Evolutionary conservation across 2,888 invertebrate species (phyloP), one percentile per base, ranked within the genome.

Genomic region (Campaea margaritaria): DNA sequence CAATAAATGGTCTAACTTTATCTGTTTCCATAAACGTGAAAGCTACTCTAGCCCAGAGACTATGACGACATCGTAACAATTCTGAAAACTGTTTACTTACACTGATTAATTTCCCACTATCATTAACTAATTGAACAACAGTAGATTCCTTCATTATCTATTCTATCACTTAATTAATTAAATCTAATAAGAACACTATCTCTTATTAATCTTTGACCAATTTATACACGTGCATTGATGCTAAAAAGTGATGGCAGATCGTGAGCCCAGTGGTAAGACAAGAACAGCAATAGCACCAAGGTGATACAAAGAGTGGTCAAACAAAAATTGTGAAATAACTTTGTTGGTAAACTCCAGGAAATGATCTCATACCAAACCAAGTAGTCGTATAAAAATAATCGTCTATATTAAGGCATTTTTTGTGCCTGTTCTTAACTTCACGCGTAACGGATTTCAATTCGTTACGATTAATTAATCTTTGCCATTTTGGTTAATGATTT

Each of bases 191-290:
- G 8, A 45, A n/a, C 39, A 53, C 53, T 45, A 59, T 59, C 44
- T 46, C 42, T 54, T 28, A 15, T 34, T 81, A 76, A 73, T 88
- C 88, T 83, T 79, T 89, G 88, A 21, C 59, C 65, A 27, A 60
- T 79, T 79, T 77, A 74, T 82, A 81, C 89, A 89, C 87, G 89
- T 87, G 87, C 82, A 81, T 71, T 64, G 69, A 74, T 84, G 67
- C 67, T 82, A 85, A 79, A 85, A 55, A 74, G 74, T 65, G 69
- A 54, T 75, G 84, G 78, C 78, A 78, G 74, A 69, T 61, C 58
- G 31, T 43, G 58, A 74, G 75, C 64, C 60, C 13, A 21, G 36
- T 44, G 39, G 82, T 43, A 11, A 74, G 82, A 90, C 41, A 71
- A 76, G 72, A 86, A 87, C 62, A 67, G 78, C 56, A 45, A 76